Conservation (phyloP, 2,888 invertebrate genomes). For the Terebella lapidaria region DNA sequence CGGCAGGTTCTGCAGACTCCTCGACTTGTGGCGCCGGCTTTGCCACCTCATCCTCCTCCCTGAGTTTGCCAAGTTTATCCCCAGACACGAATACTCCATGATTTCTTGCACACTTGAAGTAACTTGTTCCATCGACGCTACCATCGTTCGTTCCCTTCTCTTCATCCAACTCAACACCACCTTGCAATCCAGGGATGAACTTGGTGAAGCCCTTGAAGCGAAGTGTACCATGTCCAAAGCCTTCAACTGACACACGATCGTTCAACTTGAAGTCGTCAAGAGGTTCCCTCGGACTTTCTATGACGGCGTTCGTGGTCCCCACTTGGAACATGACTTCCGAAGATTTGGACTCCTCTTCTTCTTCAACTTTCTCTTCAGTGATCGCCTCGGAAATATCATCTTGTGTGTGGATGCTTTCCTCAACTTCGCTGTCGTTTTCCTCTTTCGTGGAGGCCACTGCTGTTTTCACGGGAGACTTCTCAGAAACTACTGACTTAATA, state of each 20-base stretch:
- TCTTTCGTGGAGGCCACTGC: background rate
- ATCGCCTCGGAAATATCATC: slow-evolving; percentile 27
- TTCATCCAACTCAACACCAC: slow-evolving; percentile 39
- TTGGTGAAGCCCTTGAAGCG: slow-evolving; percentile 37
- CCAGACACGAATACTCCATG: slow-evolving; percentile 5
- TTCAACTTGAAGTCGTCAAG: slow-evolving; percentile 34
- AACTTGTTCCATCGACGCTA: slow-evolving; percentile 13
- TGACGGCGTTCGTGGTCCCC: background rate
- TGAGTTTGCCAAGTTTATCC: background rate
- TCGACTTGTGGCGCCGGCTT: background rate
- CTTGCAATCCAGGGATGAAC: slow-evolving; percentile 43
- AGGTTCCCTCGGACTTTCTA: slow-evolving; percentile 24
- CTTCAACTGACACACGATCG: slow-evolving; percentile 36
- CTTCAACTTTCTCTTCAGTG: slow-evolving; percentile 3
- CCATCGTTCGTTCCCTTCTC: slow-evolving; percentile 37
- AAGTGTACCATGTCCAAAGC: slow-evolving; percentile 29
- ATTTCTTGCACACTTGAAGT: slow-evolving; percentile 1
- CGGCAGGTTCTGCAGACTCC: background rate
- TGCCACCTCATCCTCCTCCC: background rate
- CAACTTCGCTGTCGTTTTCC: background rate
- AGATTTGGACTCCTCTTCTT: background rate
- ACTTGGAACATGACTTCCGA: background rate
- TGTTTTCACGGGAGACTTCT: background rate
- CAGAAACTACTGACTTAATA: background rate
- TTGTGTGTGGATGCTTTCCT: slow-evolving; percentile 10